Base-by-base conservation (phyloP, 2,113 vertebrate species). In the Coregonus clupeaformis region DNA sequence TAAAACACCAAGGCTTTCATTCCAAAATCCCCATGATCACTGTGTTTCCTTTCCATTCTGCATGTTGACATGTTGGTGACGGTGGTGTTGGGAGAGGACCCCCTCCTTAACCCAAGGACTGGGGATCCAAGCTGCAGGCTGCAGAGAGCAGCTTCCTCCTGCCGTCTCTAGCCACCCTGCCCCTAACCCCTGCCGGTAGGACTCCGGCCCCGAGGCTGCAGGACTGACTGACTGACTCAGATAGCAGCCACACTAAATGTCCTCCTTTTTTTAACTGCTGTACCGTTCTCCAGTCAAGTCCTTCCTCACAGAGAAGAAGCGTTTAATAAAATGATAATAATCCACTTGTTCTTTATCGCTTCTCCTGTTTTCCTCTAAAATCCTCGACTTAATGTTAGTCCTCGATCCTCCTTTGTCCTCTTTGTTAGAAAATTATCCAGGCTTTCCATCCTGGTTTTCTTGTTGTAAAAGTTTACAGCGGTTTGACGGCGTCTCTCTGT, bases 171-270 rank as follows among this genome's bases (percentile, higher is more conserved):
- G 67, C 72, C 76, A 29, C 69, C 69, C 49, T 14, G 52, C 9
- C 14, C 67, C 65, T 29, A 2, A 68, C 75, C 63, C 75, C 75
- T 49, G n/a, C 57, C 74, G 11, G 12, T 68, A 42, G 64, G 72
- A 79, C 60, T 64, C 32, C 9, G 24, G 60, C 74, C 72, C 67
- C 79, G 84, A 86, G 52, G 77, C 77, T 70, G 60, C 52, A 52
- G 32, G 36, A 36, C 36, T 32, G 25, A 75, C 73, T 86, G 77
- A 85, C 83, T 90, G 64, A 87, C 88, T 83, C 72, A 77, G 76
- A 83, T 52, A 82, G 60, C n/a, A 13, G 22, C n/a, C 22, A 25
- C 63, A 59, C n/a, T 24, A 32, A 74, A 24, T 79, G 6, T 57
- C 67, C 25, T 47, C n/a, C 2, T 9, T 22, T 24, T 52, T 24